Percentiles rank a stretch among this genome's conserved stretches.
Conservation (phyloP, 2,113 vertebrate genomes). For the Muntiacus muntjak region DNA sequence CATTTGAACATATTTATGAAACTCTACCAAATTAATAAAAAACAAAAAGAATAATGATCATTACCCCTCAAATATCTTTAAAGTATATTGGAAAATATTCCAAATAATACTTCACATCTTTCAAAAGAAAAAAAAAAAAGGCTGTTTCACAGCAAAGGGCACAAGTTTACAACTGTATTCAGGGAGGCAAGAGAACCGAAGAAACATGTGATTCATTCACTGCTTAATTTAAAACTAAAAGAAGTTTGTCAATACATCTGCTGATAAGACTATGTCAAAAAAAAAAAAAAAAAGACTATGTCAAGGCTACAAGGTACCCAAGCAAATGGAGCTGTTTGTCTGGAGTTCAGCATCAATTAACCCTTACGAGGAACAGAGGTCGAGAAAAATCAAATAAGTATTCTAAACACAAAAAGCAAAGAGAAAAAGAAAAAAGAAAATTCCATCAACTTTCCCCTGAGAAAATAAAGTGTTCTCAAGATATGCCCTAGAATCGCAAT, state of each 20-base stretch:
- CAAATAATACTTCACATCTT: slow-evolving; percentile 48
- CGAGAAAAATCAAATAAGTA: slow-evolving; percentile 27
- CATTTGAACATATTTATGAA: slow-evolving; percentile 23
- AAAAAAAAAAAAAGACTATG: neutral
- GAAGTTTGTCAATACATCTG: neutral
- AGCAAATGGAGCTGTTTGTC: slow-evolving; percentile 6
- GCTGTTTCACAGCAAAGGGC: slow-evolving; percentile 21
- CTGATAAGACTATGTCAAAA: neutral
- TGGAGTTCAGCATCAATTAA: slow-evolving; percentile 38
- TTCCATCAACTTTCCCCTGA: neutral
- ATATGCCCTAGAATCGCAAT: slow-evolving; percentile 44
- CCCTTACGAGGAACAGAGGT: slow-evolving; percentile 34
- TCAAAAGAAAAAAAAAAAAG: neutral
- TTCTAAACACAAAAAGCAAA: slow-evolving; percentile 32
- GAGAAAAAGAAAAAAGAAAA: neutral
- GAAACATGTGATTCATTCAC: neutral
- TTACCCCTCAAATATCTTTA: slow-evolving; percentile 41
- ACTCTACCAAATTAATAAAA: slow-evolving; percentile 26
- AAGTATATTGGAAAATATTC: neutral
- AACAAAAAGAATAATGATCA: neutral
- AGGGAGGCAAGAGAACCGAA: slow-evolving; percentile 20
- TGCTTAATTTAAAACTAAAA: slow-evolving; percentile 40
- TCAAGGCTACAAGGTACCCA: slow-evolving; percentile 16
- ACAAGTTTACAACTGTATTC: neutral
- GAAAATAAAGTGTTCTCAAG: slow-evolving; percentile 35